phyloP scores from a whole-genome alignment of 2,113 vertebrate species.

The Oreochromis spilurus region DNA sequence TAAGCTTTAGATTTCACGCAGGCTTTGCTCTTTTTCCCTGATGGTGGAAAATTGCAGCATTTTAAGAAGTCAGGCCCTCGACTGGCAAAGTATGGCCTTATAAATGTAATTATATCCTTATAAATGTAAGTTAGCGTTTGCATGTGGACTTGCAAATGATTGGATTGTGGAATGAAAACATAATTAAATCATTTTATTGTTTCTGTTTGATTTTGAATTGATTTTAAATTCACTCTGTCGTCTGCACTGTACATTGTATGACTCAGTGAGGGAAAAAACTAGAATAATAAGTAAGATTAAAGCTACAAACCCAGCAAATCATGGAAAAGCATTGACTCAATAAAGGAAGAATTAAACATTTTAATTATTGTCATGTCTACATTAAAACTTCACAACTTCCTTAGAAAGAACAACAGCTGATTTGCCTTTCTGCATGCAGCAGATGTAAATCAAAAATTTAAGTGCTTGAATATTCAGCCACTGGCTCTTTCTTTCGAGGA shows the following conservation, averaged over 20 bases:
- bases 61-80: neutral
- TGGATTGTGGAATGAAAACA: too few species aligned
- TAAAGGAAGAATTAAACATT: neutral
- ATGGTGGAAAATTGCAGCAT: neutral
- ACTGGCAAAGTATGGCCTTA: neutral
- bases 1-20: slow-evolving; percentile 10
- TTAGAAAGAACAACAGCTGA: neutral
- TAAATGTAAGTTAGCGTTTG: neutral
- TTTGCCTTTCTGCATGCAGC: neutral
- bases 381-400: neutral
- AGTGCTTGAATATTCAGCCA: neutral
- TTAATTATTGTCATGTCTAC: neutral
- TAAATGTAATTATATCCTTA: neutral
- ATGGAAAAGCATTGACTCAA: neutral
- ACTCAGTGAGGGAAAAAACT: neutral
- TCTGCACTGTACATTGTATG: neutral
- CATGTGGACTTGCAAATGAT: too few species aligned
- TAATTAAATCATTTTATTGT: neutral
- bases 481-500: neutral
- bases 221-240: neutral
- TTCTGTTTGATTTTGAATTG: neutral
- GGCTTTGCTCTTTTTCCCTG: neutral
- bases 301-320: neutral
- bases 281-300: neutral
- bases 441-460: neutral